These are phyloP conservation scores for Egretta garzetta DNA, from an alignment of 2,113 vertebrate species.

Conservation along the genomic window DNA sequence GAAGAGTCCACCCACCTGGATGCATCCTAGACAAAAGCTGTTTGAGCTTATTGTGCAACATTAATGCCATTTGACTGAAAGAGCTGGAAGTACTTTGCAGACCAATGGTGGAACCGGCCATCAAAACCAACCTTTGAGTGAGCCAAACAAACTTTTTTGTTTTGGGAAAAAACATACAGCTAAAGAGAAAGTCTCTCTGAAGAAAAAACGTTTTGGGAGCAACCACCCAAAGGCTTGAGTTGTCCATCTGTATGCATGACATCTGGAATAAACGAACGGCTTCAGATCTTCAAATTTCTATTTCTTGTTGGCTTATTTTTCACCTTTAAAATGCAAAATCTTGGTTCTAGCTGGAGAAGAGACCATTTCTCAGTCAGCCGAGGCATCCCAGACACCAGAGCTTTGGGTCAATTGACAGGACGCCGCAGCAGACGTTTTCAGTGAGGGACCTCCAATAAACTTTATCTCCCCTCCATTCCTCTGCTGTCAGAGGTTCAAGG, in stretches of 20 bases:
- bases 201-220: not conserved
- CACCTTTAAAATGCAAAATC: not conserved
- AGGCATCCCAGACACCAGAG: not conserved
- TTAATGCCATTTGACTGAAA: not conserved
- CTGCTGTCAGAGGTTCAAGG: not conserved
- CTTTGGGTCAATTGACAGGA: not conserved
- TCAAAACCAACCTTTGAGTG: not conserved
- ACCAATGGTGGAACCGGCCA: not conserved
- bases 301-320: not conserved
- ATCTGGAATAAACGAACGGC: not conserved
- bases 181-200: not conserved
- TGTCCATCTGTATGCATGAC: not conserved
- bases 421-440: not conserved
- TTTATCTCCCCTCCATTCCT: not conserved
- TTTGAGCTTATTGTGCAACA: not conserved
- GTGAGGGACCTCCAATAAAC: not conserved
- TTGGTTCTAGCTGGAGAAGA: not conserved
- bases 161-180: not conserved
- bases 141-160: not conserved
- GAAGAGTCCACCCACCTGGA: not conserved
- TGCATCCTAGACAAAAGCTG: not conserved
- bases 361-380: not conserved
- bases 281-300: not conserved
- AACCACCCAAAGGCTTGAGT: not conserved
- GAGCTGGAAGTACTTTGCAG: not conserved